Percentiles rank a stretch among this genome's conserved stretches.
Conservation (phyloP, 2,797 vertebrate species). For the Pantherophis vulpinus region DNA sequence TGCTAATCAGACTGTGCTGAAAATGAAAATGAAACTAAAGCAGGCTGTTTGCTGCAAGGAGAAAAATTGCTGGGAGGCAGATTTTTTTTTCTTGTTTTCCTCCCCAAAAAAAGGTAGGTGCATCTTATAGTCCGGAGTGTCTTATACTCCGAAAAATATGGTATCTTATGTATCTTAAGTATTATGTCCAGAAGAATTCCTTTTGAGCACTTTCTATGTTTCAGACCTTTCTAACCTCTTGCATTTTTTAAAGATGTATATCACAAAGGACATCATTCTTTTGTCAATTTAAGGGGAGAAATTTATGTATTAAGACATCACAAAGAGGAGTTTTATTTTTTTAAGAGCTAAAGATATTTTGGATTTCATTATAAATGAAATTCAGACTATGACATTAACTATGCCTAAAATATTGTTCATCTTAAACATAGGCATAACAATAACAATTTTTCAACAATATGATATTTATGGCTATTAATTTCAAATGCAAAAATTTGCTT, state of each 20-base stretch:
- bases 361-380: not conserved
- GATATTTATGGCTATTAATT: not conserved
- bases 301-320: not conserved
- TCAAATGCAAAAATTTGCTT: not conserved
- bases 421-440: not conserved
- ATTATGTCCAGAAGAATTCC: not conserved
- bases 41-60: too few species aligned
- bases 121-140: too few species aligned
- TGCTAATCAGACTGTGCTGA: too few species aligned
- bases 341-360: not conserved
- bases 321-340: not conserved
- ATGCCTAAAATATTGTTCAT: not conserved
- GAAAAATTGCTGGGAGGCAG: too few species aligned
- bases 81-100: too few species aligned
- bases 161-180: not conserved
- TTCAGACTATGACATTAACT: not conserved
- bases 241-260: not conserved
- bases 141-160: too few species aligned
- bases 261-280: not conserved
- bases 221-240: not conserved
- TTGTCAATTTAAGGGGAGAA: not conserved
- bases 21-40: too few species aligned
- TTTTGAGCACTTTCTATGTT: not conserved
- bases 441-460: not conserved
- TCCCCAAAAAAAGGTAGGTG: too few species aligned